These are phyloP conservation scores for Charaxes varanes DNA, from an alignment of 1,140 invertebrate genomes.

Conservation along the genomic window DNA sequence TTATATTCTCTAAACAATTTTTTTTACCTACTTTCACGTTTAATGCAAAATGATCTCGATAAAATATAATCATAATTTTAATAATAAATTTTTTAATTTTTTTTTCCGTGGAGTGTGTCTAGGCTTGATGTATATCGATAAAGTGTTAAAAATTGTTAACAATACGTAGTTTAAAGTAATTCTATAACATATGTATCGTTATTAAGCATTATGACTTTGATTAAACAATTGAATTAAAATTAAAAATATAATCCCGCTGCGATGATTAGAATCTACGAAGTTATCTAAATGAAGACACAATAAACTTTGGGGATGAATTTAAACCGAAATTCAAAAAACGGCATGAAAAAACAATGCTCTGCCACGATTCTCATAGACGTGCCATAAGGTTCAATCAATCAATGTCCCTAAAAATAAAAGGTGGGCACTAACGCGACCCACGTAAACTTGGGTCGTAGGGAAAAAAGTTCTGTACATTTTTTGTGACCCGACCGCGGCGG, in stretches of 20 bases:
- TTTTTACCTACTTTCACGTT: too few relatives aligned
- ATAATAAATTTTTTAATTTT: too few relatives aligned
- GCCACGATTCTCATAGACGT: conserved; percentile 57
- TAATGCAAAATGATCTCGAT: too few relatives aligned
- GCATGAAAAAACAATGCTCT: conserved; percentile 55
- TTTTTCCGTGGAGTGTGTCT: too few relatives aligned
- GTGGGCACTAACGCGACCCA: conserved; percentile 50
- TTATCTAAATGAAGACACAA: conserved; percentile 63
- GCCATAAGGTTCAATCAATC: conserved; percentile 68
- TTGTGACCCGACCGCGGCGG: conserved; percentile 40
- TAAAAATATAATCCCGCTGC: conserved; percentile 10
- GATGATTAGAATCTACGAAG: conserved; percentile 32
- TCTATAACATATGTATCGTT: too few relatives aligned
- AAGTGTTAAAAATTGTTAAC: too few relatives aligned
- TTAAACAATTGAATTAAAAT: conserved; percentile 4
- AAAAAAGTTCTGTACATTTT: conserved; percentile 57
- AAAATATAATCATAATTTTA: too few relatives aligned
- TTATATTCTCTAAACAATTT: too few relatives aligned
- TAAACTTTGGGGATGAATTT: conserved; percentile 33
- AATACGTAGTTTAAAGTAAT: too few relatives aligned
- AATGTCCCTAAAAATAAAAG: conserved; percentile 65
- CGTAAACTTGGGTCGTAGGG: conserved; percentile 52
- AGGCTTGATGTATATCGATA: too few relatives aligned
- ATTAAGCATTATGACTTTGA: too few relatives aligned
- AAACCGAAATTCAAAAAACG: conserved; percentile 29